Conservation (phyloP, 2,888 invertebrate species). For the Beris chalybata region DNA sequence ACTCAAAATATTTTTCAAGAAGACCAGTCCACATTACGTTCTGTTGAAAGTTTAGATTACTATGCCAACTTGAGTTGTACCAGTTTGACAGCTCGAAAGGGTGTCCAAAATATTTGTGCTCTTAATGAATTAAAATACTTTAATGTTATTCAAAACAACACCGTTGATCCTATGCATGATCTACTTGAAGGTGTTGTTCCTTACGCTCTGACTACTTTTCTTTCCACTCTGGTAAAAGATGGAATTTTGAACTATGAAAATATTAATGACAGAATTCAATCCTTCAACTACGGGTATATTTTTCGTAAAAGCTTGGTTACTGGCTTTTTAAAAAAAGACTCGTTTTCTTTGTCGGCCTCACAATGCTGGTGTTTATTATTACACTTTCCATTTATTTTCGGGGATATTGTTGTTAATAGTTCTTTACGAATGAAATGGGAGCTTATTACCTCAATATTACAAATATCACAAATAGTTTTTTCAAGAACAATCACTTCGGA, state of each 20-base stretch:
- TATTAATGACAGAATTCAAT: constrained; percentile 34
- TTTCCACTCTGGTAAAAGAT: constrained; percentile 23
- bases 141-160: constrained; percentile 29
- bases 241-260: constrained; percentile 27
- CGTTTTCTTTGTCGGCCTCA: constrained; percentile 29
- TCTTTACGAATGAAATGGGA: constrained; percentile 4
- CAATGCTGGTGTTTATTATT: constrained; percentile 30
- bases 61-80: no score
- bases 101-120: constrained; percentile 16
- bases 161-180: constrained; percentile 37
- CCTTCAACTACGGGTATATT: constrained; percentile 30
- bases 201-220: constrained; percentile 25
- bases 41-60: not conserved
- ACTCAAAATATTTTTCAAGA: constrained; percentile 29
- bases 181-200: constrained; percentile 34
- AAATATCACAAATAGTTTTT: constrained; percentile 28
- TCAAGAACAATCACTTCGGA: constrained; percentile 5
- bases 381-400: constrained; percentile 34
- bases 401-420: constrained; percentile 24
- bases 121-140: constrained; percentile 32
- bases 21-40: constrained; percentile 18
- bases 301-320: constrained; percentile 26
- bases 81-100: constrained; percentile 14
- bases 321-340: constrained; percentile 26
- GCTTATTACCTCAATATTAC: constrained; percentile 12